Base-by-base conservation (phyloP, 2,797 vertebrate species). In the Hippopotamyrus pictus region DNA sequence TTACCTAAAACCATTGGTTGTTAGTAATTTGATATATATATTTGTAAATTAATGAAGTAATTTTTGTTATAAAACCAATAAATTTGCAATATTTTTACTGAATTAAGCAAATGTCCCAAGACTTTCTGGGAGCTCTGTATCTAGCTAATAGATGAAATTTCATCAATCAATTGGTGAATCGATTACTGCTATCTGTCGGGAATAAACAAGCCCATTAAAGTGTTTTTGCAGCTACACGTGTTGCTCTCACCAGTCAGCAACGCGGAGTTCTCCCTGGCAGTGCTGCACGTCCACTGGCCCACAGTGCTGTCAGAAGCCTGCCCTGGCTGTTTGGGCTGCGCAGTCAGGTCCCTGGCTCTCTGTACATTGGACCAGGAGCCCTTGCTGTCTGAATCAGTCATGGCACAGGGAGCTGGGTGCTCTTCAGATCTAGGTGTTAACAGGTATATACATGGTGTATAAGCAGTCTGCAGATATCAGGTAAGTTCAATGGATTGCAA, bases 301-400 rank as follows among this genome's bases (percentile, higher is more conserved):
- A 17, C 41, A 5, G 54, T 62, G n/a, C 57, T 69, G 19, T 17
- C 57, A 48, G 57, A 59, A 0, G 53, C 1, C 59, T 73, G 33
- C 90, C 83, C 12, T 17, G 62, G 37, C 48, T 88, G 86, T 50
- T 88, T 22, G 51, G 62, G 86, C 92, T 3, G 48, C 19, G n/a
- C 62, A n/a, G 84, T 69, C 82, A 11, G 51, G 59, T 85, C 93
- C 85, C 95, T 90, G 88, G 94, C 86, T 33, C 95, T 96, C 91
- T 92, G 93, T 69, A 92, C 90, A 88, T 95, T 92, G 65, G 94
- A 94, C 90, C 92, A 92, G 69, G 95, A 95, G 44, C 88, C 93
- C 62, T 95, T 94, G 19, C 95, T 94, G 89, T 94, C 94, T 48
- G 94, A 94, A 50, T 89, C 91, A 65, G 92, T 94, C 73, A 93